Conservation (phyloP, 2,888 invertebrate species). For the Nomada fabriciana region DNA sequence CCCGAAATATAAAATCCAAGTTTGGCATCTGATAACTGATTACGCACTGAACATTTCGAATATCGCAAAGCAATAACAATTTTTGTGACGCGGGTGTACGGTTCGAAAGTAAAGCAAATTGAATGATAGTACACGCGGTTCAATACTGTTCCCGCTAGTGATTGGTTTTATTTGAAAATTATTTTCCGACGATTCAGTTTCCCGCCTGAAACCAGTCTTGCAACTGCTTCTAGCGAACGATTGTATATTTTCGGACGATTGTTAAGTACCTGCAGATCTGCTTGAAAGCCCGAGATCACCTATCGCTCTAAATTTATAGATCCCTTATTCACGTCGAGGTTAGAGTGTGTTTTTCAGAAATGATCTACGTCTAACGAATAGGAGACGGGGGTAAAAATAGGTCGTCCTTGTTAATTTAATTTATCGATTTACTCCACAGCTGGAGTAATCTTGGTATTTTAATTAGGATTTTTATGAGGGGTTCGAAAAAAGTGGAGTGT, state of each 20-base stretch:
- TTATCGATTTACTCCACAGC: too few relatives aligned
- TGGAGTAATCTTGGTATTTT: too few relatives aligned
- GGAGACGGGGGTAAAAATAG: too few relatives aligned
- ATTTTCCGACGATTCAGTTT: not conserved
- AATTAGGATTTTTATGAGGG: too few relatives aligned
- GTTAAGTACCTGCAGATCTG: not conserved
- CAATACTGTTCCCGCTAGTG: not conserved
- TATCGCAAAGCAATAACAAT: too few relatives aligned
- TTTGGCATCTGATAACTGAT: not conserved
- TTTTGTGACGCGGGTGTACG: too few relatives aligned
- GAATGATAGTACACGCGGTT: too few relatives aligned
- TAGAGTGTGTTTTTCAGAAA: too few relatives aligned
- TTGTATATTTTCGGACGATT: constrained; percentile 19
- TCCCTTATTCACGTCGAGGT: not conserved
- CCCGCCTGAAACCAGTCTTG: not conserved
- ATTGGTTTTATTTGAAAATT: not conserved
- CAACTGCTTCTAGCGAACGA: not conserved
- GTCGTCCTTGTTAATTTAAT: too few relatives aligned
- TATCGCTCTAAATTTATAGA: not conserved
- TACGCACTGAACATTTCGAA: not conserved
- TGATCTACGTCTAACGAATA: too few relatives aligned
- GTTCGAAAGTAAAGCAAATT: too few relatives aligned
- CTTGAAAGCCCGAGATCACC: not conserved
- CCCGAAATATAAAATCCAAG: not conserved
- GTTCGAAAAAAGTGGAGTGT: too few relatives aligned